Evolutionary conservation across 2,797 vertebrate species (phyloP).

Genomic region (Pseudotriccus pelzelni): DNA sequence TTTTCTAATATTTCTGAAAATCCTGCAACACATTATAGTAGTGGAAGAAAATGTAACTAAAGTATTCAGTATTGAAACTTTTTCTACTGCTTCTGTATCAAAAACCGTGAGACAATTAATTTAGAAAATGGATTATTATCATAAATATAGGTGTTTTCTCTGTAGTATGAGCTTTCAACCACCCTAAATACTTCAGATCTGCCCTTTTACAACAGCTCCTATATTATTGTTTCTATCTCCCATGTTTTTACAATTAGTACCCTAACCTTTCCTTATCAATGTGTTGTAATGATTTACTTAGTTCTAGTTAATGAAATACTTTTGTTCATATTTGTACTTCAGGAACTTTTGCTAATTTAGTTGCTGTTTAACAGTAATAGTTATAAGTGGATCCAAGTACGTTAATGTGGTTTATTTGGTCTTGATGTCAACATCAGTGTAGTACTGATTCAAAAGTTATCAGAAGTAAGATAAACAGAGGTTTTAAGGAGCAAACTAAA

Average conservation of each 20-base stretch:
- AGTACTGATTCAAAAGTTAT: not conserved
- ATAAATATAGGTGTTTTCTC: not conserved
- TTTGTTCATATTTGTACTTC: not conserved
- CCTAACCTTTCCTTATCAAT: constrained; percentile 13
- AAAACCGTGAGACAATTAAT: not conserved
- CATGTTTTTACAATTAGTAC: not conserved
- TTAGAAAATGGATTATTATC: not conserved
- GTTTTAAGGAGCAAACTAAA: not conserved
- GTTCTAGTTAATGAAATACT: constrained; percentile 22
- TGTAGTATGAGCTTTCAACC: not conserved
- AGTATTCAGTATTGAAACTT: not conserved
- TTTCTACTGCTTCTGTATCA: not conserved
- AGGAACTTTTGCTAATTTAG: not conserved
- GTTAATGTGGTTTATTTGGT: not conserved
- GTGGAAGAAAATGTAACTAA: not conserved
- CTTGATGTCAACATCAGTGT: not conserved
- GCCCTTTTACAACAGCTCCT: not conserved
- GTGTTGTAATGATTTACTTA: constrained; percentile 34
- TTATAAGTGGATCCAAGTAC: not conserved
- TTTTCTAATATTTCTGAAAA: not conserved
- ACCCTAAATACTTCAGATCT: not conserved
- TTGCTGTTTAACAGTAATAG: constrained; percentile 10
- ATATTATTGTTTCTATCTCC: not conserved
- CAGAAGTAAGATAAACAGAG: not conserved
- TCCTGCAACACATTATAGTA: not conserved